These are phyloP conservation scores for Ameiurus melas DNA, from an alignment of 2,113 vertebrate genomes.

Conservation along the genomic window DNA sequence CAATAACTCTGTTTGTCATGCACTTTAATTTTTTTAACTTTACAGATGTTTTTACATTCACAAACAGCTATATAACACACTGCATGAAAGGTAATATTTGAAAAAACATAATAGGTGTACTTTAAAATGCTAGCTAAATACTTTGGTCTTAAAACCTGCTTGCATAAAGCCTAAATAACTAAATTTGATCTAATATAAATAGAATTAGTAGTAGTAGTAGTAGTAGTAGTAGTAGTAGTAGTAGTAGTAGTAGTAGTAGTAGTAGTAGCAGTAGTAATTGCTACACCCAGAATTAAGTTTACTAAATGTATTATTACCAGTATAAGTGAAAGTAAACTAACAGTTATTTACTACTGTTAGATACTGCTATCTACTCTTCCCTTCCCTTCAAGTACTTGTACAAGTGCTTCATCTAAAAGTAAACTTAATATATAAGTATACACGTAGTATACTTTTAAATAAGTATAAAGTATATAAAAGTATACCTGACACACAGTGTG, in stretches of 20 bases:
- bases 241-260: neutral
- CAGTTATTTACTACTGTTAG: neutral
- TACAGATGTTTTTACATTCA: too few species aligned
- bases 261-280: neutral
- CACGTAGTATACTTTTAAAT: too few species aligned
- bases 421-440: too few species aligned
- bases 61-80: too few species aligned
- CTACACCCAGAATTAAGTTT: neutral
- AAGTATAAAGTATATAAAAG: too few species aligned
- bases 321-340: neutral
- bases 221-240: neutral
- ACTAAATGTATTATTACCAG: neutral
- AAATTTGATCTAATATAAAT: neutral
- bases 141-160: neutral
- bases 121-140: neutral
- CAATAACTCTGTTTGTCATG: too few species aligned
- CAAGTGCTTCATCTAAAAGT: too few species aligned
- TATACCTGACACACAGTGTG: neutral
- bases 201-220: neutral
- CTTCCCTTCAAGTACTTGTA: too few species aligned
- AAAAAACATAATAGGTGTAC: too few species aligned
- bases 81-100: too few species aligned
- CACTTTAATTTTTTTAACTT: too few species aligned
- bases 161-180: neutral
- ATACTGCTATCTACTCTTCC: neutral